These are phyloP conservation scores for Drosophila buzzatii DNA, from an alignment of 2,888 invertebrate genomes.

Conservation along the genomic window DNA sequence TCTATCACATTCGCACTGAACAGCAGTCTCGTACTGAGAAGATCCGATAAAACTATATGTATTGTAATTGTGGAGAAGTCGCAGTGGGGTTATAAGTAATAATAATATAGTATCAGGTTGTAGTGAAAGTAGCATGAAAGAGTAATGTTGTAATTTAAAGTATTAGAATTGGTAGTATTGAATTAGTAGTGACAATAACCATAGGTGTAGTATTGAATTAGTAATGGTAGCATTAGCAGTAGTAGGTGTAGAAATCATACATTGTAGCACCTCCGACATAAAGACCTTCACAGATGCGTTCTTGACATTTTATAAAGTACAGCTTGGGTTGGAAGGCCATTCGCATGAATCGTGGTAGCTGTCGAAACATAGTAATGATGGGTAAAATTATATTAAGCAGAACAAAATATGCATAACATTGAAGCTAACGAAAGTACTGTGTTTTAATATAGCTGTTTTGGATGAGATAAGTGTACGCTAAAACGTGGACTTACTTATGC, in stretches of 20 bases:
- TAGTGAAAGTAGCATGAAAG: no score
- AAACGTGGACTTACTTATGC: background rate
- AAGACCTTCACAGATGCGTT: conserved; percentile 1
- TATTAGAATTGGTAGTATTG: background rate
- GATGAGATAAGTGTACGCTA: background rate
- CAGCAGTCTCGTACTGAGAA: background rate
- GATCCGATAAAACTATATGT: background rate
- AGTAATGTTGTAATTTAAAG: background rate
- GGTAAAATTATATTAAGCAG: background rate
- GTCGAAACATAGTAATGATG: background rate
- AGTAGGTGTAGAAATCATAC: no score
- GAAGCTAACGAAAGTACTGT: background rate
- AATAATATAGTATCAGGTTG: background rate
- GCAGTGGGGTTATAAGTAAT: background rate
- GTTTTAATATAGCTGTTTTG: background rate
- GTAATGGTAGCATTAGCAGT: background rate
- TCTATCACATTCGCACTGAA: background rate
- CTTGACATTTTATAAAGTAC: background rate
- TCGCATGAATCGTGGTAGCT: conserved; percentile 1
- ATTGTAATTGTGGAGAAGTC: background rate
- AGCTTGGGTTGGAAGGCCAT: conserved; percentile 8
- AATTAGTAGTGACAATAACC: no score
- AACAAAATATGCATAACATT: background rate
- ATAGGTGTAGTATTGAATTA: no score
- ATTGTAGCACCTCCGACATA: no score